Evolutionary conservation across 1,140 invertebrate species (phyloP), one percentile per base, ranked within the genome.

Genomic region (Tachypleus tridentatus): DNA sequence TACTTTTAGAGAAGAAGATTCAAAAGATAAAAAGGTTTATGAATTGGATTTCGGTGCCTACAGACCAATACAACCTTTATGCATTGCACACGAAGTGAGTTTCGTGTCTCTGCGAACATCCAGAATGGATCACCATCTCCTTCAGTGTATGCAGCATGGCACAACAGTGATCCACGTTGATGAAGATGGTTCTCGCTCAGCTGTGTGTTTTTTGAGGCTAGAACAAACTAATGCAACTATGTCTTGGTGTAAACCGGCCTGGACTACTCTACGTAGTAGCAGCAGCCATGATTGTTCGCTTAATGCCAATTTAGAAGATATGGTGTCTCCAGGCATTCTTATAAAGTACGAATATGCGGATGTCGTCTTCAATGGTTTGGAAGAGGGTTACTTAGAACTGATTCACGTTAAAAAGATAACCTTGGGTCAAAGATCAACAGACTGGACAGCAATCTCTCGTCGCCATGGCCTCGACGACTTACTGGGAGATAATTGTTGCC

Each of bases 51-150:
- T 78, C 58, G 87, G 88, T 63, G 83, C 84, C 3, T 95, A 93
- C 77, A 85, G 85, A 72, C 91, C 93, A 9, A 87, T 95, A 48
- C 88, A 93, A 74, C 84, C 87, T 0, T 74, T 93, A 53, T 80
- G 83, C n/a, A 84, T 87, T 73, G 91, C 93, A 72, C 92, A 94
- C 73, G 88, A 87, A 1, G 87, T 95, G 58, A 86, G 88, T 62
- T 85, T 93, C 76, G 89, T 95, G 65, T 90, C 87, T 9, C 78
- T 82, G 70, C 74, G 77, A 57, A 8, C 53, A 9, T 56, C 60
- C 52, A 66, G 29, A 4, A 63, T 69, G 29, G 65, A 68, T 62
- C 62, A 65, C 56, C 53, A 71, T 62, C 60, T 59, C 61, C 60
- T 72, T 49, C 77, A 91, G 86, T 84, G 88, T 62, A 79, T 93